phyloP scores from a whole-genome alignment of 2,113 vertebrate genomes.

The Melospiza georgiana region DNA sequence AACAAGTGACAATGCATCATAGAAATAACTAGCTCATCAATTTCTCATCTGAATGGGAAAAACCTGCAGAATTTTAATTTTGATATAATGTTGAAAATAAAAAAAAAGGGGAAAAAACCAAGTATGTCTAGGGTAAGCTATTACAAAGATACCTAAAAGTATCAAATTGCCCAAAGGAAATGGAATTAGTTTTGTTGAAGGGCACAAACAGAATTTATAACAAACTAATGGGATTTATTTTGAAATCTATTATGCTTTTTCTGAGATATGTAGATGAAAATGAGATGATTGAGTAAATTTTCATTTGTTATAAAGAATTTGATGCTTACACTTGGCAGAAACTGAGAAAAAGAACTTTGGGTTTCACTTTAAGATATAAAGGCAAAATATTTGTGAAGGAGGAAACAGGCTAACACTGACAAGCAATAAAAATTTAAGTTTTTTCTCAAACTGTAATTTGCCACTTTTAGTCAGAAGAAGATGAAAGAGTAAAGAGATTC shows the following conservation, averaged over 20 bases:
- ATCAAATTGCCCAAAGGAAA: background rate
- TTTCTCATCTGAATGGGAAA: background rate
- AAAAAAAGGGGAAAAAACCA: background rate
- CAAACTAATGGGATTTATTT: background rate
- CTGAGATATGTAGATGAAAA: background rate
- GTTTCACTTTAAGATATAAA: background rate
- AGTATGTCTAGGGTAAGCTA: background rate
- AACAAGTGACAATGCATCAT: conserved; percentile 3
- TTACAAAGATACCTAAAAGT: background rate
- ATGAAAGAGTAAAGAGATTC: background rate
- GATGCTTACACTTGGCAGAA: background rate
- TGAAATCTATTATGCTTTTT: background rate
- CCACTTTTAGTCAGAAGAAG: background rate
- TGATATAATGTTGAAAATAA: background rate
- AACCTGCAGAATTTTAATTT: background rate
- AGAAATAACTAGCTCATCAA: background rate
- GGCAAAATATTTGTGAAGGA: background rate
- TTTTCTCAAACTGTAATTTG: background rate
- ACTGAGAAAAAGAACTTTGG: background rate
- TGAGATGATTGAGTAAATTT: background rate
- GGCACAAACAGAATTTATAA: background rate
- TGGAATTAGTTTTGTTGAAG: background rate
- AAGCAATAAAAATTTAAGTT: background rate
- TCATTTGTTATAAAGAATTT: background rate
- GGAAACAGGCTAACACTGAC: background rate